A percentile compares a stretch with the other conserved stretches of the same genome.
Conservation (phyloP, 2,888 invertebrate species). For the Chelonus formosanus region DNA sequence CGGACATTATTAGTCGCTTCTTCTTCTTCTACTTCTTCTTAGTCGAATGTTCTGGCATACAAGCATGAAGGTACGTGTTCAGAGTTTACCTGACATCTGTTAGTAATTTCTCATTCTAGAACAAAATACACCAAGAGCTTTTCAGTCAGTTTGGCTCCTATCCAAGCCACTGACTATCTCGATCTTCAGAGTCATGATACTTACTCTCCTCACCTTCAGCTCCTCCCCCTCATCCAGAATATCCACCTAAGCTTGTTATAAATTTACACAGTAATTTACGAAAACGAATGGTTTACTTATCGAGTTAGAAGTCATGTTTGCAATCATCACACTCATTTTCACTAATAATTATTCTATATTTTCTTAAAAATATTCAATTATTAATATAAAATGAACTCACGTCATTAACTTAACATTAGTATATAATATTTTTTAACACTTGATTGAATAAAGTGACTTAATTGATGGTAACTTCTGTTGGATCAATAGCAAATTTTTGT, state of each 20-base stretch:
- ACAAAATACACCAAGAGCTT: slow-evolving; percentile 50
- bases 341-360: too few relatives aligned
- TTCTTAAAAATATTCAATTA: too few relatives aligned
- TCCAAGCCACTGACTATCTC: slow-evolving; percentile 41
- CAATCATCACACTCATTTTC: not conserved
- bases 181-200: slow-evolving; percentile 8
- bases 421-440: too few relatives aligned
- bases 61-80: slow-evolving; percentile 25
- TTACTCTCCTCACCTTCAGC: not conserved
- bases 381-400: too few relatives aligned
- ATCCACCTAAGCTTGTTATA: slow-evolving; percentile 9
- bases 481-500: slow-evolving; percentile 42
- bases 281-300: slow-evolving; percentile 18
- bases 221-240: slow-evolving; percentile 3
- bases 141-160: slow-evolving; percentile 45
- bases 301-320: not conserved
- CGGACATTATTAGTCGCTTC: not conserved
- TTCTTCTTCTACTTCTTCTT: not conserved
- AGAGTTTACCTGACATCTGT: slow-evolving; percentile 49
- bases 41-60: slow-evolving; percentile 5
- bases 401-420: too few relatives aligned
- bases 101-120: slow-evolving; percentile 52
- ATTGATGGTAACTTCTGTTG: slow-evolving; percentile 5
- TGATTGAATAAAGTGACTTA: not conserved
- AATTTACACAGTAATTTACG: slow-evolving; percentile 21